A percentile compares a stretch with the other conserved stretches of the same genome.
phyloP scores from a whole-genome alignment of 2,113 vertebrate genomes.

The Brachyhypopomus gauderio region DNA sequence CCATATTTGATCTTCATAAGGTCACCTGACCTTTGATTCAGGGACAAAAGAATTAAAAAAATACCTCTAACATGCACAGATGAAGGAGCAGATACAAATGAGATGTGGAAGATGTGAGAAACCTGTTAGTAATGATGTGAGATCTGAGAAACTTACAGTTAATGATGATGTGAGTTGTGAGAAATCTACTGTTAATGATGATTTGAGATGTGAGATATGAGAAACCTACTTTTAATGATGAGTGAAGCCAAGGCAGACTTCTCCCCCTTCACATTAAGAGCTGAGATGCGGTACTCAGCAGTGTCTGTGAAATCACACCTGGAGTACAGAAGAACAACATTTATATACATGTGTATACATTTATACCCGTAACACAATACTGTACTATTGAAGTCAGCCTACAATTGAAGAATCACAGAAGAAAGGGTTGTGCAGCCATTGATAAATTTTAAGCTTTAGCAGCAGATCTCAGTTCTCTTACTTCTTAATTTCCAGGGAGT shows the following conservation, averaged over 20 bases:
- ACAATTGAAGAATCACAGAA: background rate
- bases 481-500: conserved; percentile 93
- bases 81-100: background rate
- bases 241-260: conserved; percentile 84
- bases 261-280: conserved; percentile 94
- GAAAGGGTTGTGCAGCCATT: background rate
- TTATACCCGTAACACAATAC: background rate
- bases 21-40: background rate
- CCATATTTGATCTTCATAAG: background rate
- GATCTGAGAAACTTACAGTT: no score
- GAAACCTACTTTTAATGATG: conserved; percentile 91
- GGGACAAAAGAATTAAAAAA: background rate
- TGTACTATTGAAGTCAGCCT: no score
- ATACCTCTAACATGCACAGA: background rate
- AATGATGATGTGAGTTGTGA: no score
- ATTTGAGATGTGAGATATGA: no score
- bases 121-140: no score
- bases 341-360: no score
- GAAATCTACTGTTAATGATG: no score
- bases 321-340: conserved; percentile 60
- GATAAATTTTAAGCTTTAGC: background rate
- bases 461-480: conserved; percentile 64
- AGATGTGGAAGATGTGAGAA: background rate
- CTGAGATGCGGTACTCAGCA: conserved; percentile 90
- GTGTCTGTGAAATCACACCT: conserved; percentile 94